A percentile compares a stretch with the other conserved stretches of the same genome.
These are phyloP conservation scores for Lochmaea crataegi DNA, from an alignment of 2,888 invertebrate genomes.

Conservation along the genomic window DNA sequence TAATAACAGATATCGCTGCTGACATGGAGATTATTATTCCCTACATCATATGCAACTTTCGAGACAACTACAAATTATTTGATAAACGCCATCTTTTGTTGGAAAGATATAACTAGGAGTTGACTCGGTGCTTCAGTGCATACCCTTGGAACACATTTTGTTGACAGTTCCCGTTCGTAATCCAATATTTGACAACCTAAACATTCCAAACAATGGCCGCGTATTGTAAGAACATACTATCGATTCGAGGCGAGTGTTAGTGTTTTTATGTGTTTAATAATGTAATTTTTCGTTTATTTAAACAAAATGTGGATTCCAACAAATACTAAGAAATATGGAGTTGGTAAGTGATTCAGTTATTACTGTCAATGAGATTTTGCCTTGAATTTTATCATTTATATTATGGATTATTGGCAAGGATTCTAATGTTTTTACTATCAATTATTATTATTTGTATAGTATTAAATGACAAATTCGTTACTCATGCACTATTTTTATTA, in stretches of 20 bases:
- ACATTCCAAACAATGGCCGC: constrained; percentile 59
- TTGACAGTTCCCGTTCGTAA: constrained; percentile 24
- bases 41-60: not conserved
- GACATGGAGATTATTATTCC: too few relatives aligned
- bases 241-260: constrained; percentile 57
- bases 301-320: constrained; percentile 78
- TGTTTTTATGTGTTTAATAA: constrained; percentile 51
- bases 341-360: constrained; percentile 71
- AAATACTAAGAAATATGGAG: constrained; percentile 79
- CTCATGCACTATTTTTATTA: not conserved
- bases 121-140: not conserved
- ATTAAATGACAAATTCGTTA: constrained; percentile 20
- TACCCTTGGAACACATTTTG: not conserved
- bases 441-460: constrained; percentile 37
- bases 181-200: constrained; percentile 52
- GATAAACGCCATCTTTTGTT: constrained; percentile 16
- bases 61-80: not conserved
- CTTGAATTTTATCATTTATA: constrained; percentile 32
- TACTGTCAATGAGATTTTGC: constrained; percentile 35
- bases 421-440: constrained; percentile 37
- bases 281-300: constrained; percentile 44
- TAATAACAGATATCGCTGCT: too few relatives aligned
- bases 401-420: constrained; percentile 36
- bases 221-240: constrained; percentile 59
- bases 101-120: constrained; percentile 2